Evolutionary conservation across 2,113 vertebrate species (phyloP), one percentile per base, ranked within the genome.

Genomic region (Gallinago jamesoni): DNA sequence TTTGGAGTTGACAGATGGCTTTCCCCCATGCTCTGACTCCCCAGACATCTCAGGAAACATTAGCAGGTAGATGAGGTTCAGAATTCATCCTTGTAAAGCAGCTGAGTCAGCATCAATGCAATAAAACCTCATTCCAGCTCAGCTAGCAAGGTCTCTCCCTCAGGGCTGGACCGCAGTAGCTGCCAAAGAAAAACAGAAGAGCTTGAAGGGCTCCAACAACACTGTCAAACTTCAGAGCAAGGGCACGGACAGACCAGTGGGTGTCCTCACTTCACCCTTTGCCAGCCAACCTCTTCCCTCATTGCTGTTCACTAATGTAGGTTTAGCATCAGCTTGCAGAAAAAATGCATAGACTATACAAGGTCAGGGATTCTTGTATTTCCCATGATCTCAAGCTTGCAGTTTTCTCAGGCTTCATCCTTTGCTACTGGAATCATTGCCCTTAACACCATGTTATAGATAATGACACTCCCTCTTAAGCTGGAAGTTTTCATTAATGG

Each of bases 181-280:
- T 95, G 73, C 73, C 84, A 87, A 87, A 87, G 55, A 37, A 39
- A 93, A 95, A 85, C 84, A 94, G 90, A 90, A 80, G 20, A 50
- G 31, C 35, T 67, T 89, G 56, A 80, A 93, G n/a, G 82, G 89
- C 63, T 85, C 55, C 74, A 87, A 21, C 19, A 92, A 52, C 37
- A 45, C 62, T 41, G 25, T 53, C 63, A 93, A 80, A 88, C 67
- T 81, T 64, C 25, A 77, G 86, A 70, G 60, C 63, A 80, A 97
- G 83, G 67, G 33, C 89, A 86, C 1, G 1, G 43, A 30, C 52
- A 68, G 47, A 50, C 31, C n/a, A 30, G 37, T 41, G 45, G 41
- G 41, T 22, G 6, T 67, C 72, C 80, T 87, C 73, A 74, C 76
- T 84, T 92, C 35, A 87, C 30, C 35, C 41, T 70, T 91, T 84